phyloP scores from a whole-genome alignment of 2,888 invertebrate genomes.

The Polydrusus cervinus region DNA sequence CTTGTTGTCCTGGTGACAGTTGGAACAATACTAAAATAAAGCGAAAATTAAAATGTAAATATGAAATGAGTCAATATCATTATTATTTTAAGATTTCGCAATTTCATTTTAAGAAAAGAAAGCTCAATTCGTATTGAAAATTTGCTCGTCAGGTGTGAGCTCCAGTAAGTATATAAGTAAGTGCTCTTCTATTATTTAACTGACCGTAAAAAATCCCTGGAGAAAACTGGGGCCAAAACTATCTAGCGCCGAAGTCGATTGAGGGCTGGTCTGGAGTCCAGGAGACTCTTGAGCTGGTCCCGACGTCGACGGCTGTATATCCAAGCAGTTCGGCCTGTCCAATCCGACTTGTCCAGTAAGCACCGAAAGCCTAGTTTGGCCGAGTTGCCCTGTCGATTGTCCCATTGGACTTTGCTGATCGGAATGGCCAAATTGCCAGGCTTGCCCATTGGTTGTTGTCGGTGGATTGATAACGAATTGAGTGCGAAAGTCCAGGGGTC shows the following conservation, averaged over 20 bases:
- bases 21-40: slow-evolving; percentile 66
- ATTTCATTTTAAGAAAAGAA: too few relatives aligned
- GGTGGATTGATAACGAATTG: background rate
- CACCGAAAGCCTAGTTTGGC: background rate
- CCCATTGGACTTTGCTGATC: background rate
- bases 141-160: too few relatives aligned
- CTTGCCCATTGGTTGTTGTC: background rate
- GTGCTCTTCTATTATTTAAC: too few relatives aligned
- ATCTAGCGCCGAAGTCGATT: background rate
- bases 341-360: background rate
- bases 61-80: too few relatives aligned
- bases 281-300: background rate
- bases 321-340: background rate
- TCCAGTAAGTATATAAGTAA: too few relatives aligned
- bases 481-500: background rate
- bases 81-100: too few relatives aligned
- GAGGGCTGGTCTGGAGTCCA: background rate
- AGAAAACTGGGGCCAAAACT: background rate
- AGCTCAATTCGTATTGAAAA: too few relatives aligned
- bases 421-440: background rate
- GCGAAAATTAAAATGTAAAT: too few relatives aligned
- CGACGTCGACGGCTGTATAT: background rate
- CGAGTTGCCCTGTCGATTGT: background rate
- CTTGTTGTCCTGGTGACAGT: slow-evolving; percentile 76
- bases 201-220: slow-evolving; percentile 12